Percentiles rank a stretch among this genome's conserved stretches.
Evolutionary conservation across 2,888 invertebrate species (phyloP).

Genomic region (Philereme transversata): DNA sequence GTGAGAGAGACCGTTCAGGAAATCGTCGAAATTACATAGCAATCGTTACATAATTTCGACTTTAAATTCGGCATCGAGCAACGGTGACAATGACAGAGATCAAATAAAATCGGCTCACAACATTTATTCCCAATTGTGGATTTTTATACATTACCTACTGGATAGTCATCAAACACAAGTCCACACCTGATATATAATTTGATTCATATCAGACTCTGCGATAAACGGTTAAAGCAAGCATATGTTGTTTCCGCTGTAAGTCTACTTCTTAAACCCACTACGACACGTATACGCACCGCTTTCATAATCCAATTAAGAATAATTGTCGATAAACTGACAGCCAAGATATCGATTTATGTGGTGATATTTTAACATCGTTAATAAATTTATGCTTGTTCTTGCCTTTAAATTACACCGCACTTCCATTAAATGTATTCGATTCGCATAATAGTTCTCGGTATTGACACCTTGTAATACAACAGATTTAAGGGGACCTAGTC

Average conservation of each 20-base stretch:
- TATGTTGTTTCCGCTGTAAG: constrained; percentile 35
- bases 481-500: constrained; percentile 47
- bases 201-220: too few species aligned
- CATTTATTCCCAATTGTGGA: too few species aligned
- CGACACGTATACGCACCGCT: constrained; percentile 60
- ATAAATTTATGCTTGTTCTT: constrained; percentile 84
- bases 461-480: constrained; percentile 69
- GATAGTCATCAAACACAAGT: too few species aligned
- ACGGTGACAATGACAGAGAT: too few species aligned
- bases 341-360: constrained; percentile 80
- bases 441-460: constrained; percentile 60
- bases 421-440: constrained; percentile 74
- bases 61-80: too few species aligned
- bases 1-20: too few species aligned
- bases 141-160: too few species aligned
- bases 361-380: constrained; percentile 83
- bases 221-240: neutral
- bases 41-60: too few species aligned
- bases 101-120: too few species aligned
- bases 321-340: constrained; percentile 84
- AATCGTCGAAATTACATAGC: too few species aligned
- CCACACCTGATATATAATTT: too few species aligned
- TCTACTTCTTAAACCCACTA: constrained; percentile 47
- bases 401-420: constrained; percentile 76
- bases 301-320: constrained; percentile 84